Evolutionary conservation across 1,140 invertebrate species (phyloP), one percentile per base, ranked within the genome.

Genomic region (Parasteatoda tepidariorum): DNA sequence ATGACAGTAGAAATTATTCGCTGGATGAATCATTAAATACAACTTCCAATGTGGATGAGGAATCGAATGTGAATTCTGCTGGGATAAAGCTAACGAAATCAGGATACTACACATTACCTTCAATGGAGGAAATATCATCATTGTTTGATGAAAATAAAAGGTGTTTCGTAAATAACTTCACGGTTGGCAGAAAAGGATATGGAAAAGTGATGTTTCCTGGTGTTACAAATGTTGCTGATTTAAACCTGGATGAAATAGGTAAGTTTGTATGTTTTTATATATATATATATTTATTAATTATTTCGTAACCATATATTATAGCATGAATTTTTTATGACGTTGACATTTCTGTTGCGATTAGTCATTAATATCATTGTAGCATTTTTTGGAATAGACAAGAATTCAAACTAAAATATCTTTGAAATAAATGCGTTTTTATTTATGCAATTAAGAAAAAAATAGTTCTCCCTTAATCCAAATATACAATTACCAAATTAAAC

Each of bases 181-280:
- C 95, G 0, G 91, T 99, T 67, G 97, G 97, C 0, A 91, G 97
- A 18, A 91, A 93, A 78, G 95, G 95, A 61, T 99, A 97, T 89
- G 98, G 98, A 28, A 96, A 95, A 89, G 94, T 99, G 0, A 95
- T 92, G 88, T 99, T 96, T 88, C 92, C 93, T 33, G 94, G 95
- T 84, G 91, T 93, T 28, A 93, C 97, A 83, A 94, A 98, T 89
- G 93, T 99, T n/a, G 92, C 94, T 28, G 94, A 94, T 9, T 86
- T 99, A 22, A 95, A 98, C 90, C 88, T 98, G 7, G 97, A 98
- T 89, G 93, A 95, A 86, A 92, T 96, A 22, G 93, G 94, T 94
- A 87, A 89, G 87, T n/a, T n/a, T n/a, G n/a, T n/a, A n/a, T n/a
- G n/a, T n/a, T n/a, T n/a, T n/a, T n/a, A n/a, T n/a, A n/a, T n/a